These are phyloP conservation scores for Scaptomyza cyrtandrae DNA, from an alignment of 2,888 invertebrate species.

Conservation along the genomic window DNA sequence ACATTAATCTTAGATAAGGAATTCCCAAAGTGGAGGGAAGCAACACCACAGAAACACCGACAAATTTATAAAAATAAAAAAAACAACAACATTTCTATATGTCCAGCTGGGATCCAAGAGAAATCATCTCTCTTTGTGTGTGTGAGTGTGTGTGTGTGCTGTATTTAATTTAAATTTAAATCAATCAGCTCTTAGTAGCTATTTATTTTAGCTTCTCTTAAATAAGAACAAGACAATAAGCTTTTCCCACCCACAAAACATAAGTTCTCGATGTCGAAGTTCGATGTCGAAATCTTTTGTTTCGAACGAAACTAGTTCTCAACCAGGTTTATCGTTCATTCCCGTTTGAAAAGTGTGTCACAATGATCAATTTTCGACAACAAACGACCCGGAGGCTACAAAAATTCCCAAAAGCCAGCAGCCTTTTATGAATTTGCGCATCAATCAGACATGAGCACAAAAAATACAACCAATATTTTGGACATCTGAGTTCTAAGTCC, in stretches of 20 bases:
- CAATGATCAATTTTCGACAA: slow-evolving; percentile 29
- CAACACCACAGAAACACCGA: slow-evolving; percentile 27
- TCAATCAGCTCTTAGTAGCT: slow-evolving; percentile 33
- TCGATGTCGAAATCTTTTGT: slow-evolving; percentile 56
- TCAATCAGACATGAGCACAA: slow-evolving; percentile 31
- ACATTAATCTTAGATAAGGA: slow-evolving; percentile 33
- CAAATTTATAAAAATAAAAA: background rate
- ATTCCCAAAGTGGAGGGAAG: too few relatives aligned
- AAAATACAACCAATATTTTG: slow-evolving; percentile 3
- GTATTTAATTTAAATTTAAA: slow-evolving; percentile 45
- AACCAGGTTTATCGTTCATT: slow-evolving; percentile 34
- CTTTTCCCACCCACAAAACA: background rate
- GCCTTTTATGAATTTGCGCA: slow-evolving; percentile 45
- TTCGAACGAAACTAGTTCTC: slow-evolving; percentile 1
- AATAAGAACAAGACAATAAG: background rate
- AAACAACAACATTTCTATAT: slow-evolving; percentile 41
- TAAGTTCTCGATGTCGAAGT: background rate
- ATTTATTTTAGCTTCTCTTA: slow-evolving; percentile 18
- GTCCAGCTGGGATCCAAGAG: slow-evolving; percentile 27
- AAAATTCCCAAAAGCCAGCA: slow-evolving; percentile 36
- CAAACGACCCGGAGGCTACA: slow-evolving; percentile 27
- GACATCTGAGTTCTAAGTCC: slow-evolving; percentile 40
- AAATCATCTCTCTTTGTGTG: slow-evolving; percentile 2
- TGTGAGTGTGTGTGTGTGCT: slow-evolving; percentile 17
- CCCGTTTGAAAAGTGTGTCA: slow-evolving; percentile 63